Percentiles rank a stretch among this genome's conserved stretches.
phyloP scores from a whole-genome alignment of 1,140 invertebrate genomes.

The Nebria ingens region DNA sequence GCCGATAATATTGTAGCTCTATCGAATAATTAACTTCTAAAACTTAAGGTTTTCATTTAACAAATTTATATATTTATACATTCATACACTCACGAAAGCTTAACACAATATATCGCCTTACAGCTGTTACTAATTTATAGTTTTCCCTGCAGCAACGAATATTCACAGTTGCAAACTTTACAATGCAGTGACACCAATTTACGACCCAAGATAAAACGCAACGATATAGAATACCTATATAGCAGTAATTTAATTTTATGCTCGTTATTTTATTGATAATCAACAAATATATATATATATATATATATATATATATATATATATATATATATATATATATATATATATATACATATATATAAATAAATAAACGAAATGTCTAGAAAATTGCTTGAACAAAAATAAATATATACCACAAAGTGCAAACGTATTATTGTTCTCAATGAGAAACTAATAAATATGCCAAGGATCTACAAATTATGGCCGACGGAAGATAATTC shows the following conservation, averaged over 20 bases:
- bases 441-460: conserved; percentile 2
- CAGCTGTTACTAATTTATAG: conserved; percentile 2
- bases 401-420: too few relatives aligned
- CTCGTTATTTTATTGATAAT: too few relatives aligned
- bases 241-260: too few relatives aligned
- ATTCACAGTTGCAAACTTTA: not conserved
- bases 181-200: conserved; percentile 4
- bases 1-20: not conserved
- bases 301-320: not conserved
- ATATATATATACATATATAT: not conserved
- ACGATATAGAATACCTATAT: not conserved
- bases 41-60: not conserved
- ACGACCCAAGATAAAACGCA: not conserved
- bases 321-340: not conserved
- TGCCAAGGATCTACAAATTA: conserved; percentile 5
- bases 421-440: not conserved
- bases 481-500: conserved; percentile 4
- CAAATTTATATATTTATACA: not conserved
- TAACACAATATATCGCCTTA: not conserved
- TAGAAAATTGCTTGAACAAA: not conserved
- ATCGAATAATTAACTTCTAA: not conserved
- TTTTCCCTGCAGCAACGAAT: conserved; percentile 1
- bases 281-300: conserved; percentile 1
- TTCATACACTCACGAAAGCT: not conserved
- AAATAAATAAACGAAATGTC: not conserved